Conservation (phyloP, 1,140 invertebrate species). For the Leptinotarsa undecemlineata region DNA sequence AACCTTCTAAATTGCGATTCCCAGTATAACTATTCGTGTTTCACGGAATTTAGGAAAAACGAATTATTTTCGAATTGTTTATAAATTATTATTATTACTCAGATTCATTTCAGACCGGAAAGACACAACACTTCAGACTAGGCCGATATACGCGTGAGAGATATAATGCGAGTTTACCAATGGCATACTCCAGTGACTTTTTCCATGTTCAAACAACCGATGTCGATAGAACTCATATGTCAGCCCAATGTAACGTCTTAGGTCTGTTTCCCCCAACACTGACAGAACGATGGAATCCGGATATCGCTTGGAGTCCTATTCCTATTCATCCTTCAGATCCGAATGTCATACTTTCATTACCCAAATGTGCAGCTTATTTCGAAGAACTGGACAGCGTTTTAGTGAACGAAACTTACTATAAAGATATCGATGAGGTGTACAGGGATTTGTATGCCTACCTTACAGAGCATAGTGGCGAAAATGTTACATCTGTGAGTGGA, state of each 20-base stretch:
- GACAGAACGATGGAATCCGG: background rate
- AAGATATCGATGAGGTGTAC: slow-evolving; percentile 7
- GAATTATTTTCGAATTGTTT: no score
- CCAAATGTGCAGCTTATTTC: background rate
- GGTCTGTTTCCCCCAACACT: background rate
- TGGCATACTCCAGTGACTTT: slow-evolving; percentile 59
- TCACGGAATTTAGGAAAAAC: no score
- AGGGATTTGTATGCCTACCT: background rate
- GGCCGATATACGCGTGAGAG: slow-evolving; percentile 64
- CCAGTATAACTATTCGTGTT: no score
- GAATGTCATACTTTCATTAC: background rate
- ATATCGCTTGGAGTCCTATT: slow-evolving; percentile 6
- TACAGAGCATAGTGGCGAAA: background rate
- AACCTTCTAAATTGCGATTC: no score
- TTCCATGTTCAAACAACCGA: slow-evolving; percentile 41
- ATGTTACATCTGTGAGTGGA: background rate
- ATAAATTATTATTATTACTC: no score
- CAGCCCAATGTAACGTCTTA: slow-evolving; percentile 58
- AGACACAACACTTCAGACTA: slow-evolving; percentile 63
- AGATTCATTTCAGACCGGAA: slow-evolving; percentile 60
- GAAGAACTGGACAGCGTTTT: background rate
- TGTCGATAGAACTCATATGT: slow-evolving; percentile 62
- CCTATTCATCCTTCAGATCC: slow-evolving; percentile 5
- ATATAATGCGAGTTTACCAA: slow-evolving; percentile 63
- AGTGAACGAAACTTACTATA: background rate